Evolutionary conservation across 1,140 invertebrate species (phyloP), one percentile per base, ranked within the genome.

Genomic region (Sarcophaga bullata): DNA sequence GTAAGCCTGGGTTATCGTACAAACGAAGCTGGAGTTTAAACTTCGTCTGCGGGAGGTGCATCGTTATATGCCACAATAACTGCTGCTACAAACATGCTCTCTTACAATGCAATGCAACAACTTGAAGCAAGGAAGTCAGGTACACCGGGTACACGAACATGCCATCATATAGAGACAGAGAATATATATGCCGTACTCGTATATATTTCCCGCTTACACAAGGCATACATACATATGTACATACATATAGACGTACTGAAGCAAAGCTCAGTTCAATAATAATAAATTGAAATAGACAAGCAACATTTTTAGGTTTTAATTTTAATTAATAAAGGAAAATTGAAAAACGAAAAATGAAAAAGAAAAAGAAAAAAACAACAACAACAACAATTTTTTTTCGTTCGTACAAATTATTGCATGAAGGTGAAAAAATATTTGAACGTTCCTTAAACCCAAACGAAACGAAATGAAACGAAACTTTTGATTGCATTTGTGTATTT

Each of bases 21-120:
- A 68, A 78, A 78, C 75, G 50, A n/a, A n/a, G n/a, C n/a, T n/a
- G n/a, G n/a, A 78, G 75, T 78, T 78, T 78, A 78, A 78, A 78
- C 50, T n/a, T n/a, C n/a, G n/a, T n/a, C n/a, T 78, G 75, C 75
- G 75, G 75, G 75, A 78, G 75, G 75, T 78, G 50, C 75, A 48
- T 11, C 48, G 46, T 50, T 50, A 72, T 25, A 37, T 68, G 17
- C 62, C 8, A 68, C 62, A 19, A 58, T 37, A 37, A 37, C 25
- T 58, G 11, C 75, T 50, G 48, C 75, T 19, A 8, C 15, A 25
- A 46, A 73, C 37, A 73, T 52, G 50, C 25, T 72, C 62, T 72
- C 62, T 72, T 72, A 72, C n/a, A 37, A 4, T 4, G 1, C 4
- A 37, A 2, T 37, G 25, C 25, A 1, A 37, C 25, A 37, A 37